These are phyloP conservation scores for Galleria mellonella DNA, from an alignment of 1,140 invertebrate genomes.

Conservation along the genomic window DNA sequence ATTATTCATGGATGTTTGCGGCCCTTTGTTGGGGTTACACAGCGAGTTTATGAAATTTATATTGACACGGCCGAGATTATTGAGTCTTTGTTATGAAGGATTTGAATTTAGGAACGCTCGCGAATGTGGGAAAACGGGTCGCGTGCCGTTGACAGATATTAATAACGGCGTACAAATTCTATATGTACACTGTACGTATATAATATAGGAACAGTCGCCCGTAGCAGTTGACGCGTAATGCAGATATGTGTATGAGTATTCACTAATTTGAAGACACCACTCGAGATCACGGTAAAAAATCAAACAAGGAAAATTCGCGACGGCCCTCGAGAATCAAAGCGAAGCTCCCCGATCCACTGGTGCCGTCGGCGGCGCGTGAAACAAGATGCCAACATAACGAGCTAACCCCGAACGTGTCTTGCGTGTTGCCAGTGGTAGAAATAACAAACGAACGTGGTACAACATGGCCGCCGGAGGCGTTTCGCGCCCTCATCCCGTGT, in stretches of 20 bases:
- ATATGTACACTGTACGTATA: too few relatives aligned
- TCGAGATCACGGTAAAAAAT: constrained; percentile 31
- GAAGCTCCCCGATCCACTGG: constrained; percentile 29
- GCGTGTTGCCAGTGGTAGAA: constrained; percentile 36
- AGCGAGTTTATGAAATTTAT: constrained; percentile 70
- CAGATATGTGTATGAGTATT: background rate
- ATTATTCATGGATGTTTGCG: constrained; percentile 71
- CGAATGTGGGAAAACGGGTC: constrained; percentile 69
- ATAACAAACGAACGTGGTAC: constrained; percentile 29
- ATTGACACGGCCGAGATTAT: constrained; percentile 68
- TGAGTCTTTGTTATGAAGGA: constrained; percentile 60
- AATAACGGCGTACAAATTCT: constrained; percentile 30
- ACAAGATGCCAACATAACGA: constrained; percentile 53
- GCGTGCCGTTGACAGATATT: constrained; percentile 74
- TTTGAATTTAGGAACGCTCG: constrained; percentile 42
- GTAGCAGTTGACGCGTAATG: constrained; percentile 19
- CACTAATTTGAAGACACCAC: constrained; percentile 55
- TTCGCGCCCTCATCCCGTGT: constrained; percentile 14
- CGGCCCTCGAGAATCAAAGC: constrained; percentile 47
- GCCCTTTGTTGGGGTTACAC: constrained; percentile 57
- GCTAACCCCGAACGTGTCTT: constrained; percentile 24
- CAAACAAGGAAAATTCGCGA: constrained; percentile 33
- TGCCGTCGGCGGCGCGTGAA: constrained; percentile 35
- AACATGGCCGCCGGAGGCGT: constrained; percentile 12
- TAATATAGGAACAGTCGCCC: constrained; percentile 6